Conservation (phyloP, 2,797 vertebrate genomes). For the Sardinella longiceps region DNA sequence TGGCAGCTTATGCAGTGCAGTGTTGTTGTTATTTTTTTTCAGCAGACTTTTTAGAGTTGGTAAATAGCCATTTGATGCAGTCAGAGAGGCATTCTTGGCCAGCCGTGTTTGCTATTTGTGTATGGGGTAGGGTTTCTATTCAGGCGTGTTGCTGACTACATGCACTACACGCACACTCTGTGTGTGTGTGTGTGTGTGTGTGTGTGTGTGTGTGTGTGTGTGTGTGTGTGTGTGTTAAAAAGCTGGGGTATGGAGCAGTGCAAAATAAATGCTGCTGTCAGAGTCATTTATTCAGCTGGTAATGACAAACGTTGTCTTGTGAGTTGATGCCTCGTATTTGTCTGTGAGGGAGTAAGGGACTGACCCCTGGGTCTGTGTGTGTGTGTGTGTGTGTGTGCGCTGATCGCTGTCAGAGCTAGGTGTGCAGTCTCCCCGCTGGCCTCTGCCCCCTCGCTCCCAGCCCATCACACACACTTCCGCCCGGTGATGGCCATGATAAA, state of each 20-base stretch:
- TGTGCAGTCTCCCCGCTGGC: background rate
- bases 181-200: background rate
- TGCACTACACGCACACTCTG: background rate
- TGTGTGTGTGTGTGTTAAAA: too few relatives aligned
- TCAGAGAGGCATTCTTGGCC: background rate
- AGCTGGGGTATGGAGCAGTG: background rate
- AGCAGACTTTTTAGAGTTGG: background rate
- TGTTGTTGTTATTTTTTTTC: background rate
- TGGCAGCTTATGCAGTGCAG: background rate
- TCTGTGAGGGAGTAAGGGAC: background rate
- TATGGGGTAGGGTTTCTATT: background rate
- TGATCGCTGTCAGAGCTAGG: background rate
- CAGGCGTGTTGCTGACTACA: background rate
- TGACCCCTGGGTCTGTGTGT: background rate
- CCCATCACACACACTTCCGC: slow-evolving; percentile 78
- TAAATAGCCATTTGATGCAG: slow-evolving; percentile 2
- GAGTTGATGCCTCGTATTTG: slow-evolving; percentile 47
- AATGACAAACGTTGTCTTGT: slow-evolving; percentile 68
- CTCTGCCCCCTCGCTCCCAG: slow-evolving; percentile 46
- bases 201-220: background rate
- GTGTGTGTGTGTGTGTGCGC: background rate
- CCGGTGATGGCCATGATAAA: slow-evolving; percentile 76
- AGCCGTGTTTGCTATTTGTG: background rate
- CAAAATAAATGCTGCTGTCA: background rate
- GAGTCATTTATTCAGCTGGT: slow-evolving; percentile 53